Evolutionary conservation across 2,888 invertebrate species (phyloP).

Genomic region (Emmelina monodactyla): DNA sequence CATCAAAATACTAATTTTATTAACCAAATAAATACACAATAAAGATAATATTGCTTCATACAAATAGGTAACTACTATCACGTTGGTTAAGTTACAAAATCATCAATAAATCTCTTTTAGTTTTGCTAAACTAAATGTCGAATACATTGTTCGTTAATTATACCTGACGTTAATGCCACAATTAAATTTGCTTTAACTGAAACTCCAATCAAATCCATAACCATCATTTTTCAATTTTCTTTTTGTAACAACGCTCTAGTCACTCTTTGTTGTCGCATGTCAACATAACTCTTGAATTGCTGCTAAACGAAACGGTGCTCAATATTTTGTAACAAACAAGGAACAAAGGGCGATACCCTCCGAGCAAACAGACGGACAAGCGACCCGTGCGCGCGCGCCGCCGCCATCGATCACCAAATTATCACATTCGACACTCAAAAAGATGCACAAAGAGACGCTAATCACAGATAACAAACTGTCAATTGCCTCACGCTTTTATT

Average conservation of each 20-base stretch:
- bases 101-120: too few relatives aligned
- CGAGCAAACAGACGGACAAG: slow-evolving; percentile 44
- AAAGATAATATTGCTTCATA: too few relatives aligned
- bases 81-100: too few relatives aligned
- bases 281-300: slow-evolving; percentile 56
- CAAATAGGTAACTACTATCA: too few relatives aligned
- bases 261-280: slow-evolving; percentile 44
- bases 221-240: slow-evolving; percentile 25
- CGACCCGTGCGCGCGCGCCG: slow-evolving; percentile 19
- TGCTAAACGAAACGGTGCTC: slow-evolving; percentile 65
- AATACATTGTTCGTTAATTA: too few relatives aligned
- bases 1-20: too few relatives aligned
- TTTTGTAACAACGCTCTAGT: slow-evolving; percentile 29
- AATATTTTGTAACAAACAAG: slow-evolving; percentile 66
- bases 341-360: slow-evolving; percentile 62
- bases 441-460: slow-evolving; percentile 23
- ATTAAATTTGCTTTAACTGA: too few relatives aligned
- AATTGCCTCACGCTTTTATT: too few relatives aligned
- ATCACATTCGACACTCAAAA: slow-evolving; percentile 36
- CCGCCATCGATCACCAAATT: slow-evolving; percentile 42
- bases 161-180: too few relatives aligned
- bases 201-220: slow-evolving; percentile 41
- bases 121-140: too few relatives aligned
- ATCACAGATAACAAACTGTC: slow-evolving; percentile 7
- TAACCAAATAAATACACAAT: too few relatives aligned